Conservation (phyloP, 2,113 vertebrate genomes). For the Aphelocoma coerulescens region DNA sequence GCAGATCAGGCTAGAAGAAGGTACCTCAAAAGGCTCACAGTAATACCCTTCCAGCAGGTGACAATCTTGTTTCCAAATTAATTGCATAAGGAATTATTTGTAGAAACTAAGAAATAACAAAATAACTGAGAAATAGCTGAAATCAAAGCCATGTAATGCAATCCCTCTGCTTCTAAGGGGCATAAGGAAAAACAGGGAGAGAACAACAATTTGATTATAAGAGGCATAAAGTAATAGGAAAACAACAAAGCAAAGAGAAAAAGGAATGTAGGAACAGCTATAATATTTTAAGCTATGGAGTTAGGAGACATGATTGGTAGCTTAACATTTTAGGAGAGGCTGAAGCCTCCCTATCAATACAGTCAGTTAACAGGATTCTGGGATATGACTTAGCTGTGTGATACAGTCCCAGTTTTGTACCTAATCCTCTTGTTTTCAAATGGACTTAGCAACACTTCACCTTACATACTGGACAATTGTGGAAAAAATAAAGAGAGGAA, state of each 20-base stretch:
- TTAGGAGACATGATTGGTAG: not conserved
- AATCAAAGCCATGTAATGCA: not conserved
- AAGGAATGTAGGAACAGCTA: not conserved
- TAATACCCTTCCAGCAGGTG: not conserved
- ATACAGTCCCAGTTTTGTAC: not conserved
- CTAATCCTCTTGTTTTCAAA: not conserved
- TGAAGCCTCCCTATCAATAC: not conserved
- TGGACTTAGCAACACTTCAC: not conserved
- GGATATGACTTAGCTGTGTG: not conserved
- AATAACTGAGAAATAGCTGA: not conserved
- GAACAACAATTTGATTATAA: not conserved
- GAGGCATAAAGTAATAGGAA: not conserved
- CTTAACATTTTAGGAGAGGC: not conserved
- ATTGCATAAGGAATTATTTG: not conserved
- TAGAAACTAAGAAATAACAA: not conserved
- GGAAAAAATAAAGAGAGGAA: not conserved
- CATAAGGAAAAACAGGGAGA: not conserved
- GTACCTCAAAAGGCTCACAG: not conserved
- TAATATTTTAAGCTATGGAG: not conserved
- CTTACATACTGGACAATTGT: fast-evolving
- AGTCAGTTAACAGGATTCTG: not conserved
- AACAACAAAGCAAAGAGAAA: not conserved
- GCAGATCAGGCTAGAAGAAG: not conserved
- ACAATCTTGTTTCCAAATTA: not conserved
- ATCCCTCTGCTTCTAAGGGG: not conserved